A percentile compares a stretch with the other conserved stretches of the same genome.
Evolutionary conservation across 35 echinoderm and acorn worm species (phyloP).

Genomic region (Anneissia japonica): DNA sequence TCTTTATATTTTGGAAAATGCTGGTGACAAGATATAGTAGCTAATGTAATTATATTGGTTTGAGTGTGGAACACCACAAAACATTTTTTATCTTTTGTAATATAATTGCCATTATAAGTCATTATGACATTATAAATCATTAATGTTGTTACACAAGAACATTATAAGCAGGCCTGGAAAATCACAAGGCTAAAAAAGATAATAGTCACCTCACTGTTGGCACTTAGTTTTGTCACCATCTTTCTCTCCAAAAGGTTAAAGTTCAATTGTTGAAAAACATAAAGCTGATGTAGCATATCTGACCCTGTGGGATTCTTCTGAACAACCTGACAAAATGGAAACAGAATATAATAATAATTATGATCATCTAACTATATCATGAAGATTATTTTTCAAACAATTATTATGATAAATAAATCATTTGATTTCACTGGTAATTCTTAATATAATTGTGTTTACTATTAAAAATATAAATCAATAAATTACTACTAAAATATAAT

Average conservation of each 20-base stretch:
- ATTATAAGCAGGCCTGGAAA: too few relatives aligned
- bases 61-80: too few relatives aligned
- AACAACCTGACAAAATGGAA: conserved; percentile 63
- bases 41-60: too few relatives aligned
- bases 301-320: conserved; percentile 62
- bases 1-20: conserved; percentile 17
- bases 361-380: neutral
- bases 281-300: conserved; percentile 89
- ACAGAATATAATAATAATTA: neutral
- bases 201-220: conserved; percentile 51
- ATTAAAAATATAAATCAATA: neutral
- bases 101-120: too few relatives aligned
- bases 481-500: neutral
- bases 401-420: neutral
- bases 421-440: neutral
- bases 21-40: too few relatives aligned
- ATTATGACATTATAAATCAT: too few relatives aligned
- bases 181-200: too few relatives aligned
- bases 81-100: too few relatives aligned
- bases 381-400: neutral
- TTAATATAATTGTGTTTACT: neutral
- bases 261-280: conserved; percentile 98
- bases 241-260: conserved; percentile 96
- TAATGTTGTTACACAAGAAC: too few relatives aligned
- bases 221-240: conserved; percentile 64